Conservation (phyloP, 2,797 vertebrate genomes). For the Numenius phaeopus region DNA sequence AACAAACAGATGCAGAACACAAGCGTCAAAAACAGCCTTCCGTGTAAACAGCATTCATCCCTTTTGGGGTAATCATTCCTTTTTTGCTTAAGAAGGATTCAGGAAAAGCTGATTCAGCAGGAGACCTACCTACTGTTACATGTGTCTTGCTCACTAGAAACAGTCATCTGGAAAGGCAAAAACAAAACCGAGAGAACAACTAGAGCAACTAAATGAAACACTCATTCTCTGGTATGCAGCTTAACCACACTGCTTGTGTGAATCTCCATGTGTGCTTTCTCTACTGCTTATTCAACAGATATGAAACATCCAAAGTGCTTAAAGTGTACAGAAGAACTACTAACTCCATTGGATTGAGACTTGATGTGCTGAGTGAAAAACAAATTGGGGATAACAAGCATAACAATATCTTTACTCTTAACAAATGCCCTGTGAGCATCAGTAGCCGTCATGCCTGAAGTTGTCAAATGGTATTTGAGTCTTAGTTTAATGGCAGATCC, state of each 20-base stretch:
- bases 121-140: not conserved
- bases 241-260: not conserved
- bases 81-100: not conserved
- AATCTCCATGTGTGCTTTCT: not conserved
- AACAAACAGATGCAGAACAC: not conserved
- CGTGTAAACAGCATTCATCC: not conserved
- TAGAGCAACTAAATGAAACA: not conserved
- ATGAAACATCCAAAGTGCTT: not conserved
- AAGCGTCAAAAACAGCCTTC: not conserved
- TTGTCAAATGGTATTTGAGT: not conserved
- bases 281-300: not conserved
- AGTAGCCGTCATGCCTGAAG: not conserved
- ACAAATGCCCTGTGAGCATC: not conserved
- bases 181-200: not conserved
- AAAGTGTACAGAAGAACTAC: not conserved
- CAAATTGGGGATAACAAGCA: not conserved
- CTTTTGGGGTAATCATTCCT: not conserved
- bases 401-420: not conserved
- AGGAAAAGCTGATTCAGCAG: not conserved
- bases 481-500: not conserved
- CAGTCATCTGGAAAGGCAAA: not conserved
- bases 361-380: not conserved
- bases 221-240: not conserved
- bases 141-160: not conserved
- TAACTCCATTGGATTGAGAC: not conserved